Evolutionary conservation across 2,888 invertebrate species (phyloP).

Genomic region (Eretmocerus hayati): DNA sequence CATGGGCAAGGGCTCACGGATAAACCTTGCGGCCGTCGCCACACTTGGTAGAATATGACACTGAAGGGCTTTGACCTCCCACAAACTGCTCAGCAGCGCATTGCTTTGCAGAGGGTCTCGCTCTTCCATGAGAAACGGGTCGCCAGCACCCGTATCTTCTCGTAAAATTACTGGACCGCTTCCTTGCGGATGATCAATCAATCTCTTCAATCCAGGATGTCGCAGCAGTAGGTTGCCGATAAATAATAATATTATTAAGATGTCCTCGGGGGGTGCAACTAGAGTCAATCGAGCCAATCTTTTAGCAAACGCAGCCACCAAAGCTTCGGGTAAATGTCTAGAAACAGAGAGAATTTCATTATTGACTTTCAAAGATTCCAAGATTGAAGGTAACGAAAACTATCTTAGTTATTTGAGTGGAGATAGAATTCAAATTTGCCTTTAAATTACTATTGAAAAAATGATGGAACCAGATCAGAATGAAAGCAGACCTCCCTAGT

Average conservation of each 20-base stretch:
- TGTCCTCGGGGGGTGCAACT: conserved; percentile 74
- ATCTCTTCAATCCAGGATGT: conserved; percentile 73
- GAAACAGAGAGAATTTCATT: too few species aligned
- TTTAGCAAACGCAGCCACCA: conserved; percentile 92
- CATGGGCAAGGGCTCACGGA: conserved; percentile 59
- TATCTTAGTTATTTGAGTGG: too few species aligned
- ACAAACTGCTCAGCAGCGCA: conserved; percentile 83
- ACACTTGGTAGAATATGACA: conserved; percentile 67
- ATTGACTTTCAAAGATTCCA: background rate
- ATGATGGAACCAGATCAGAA: too few species aligned
- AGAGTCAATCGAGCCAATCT: conserved; percentile 76
- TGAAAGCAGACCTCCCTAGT: too few species aligned
- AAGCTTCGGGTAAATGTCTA: conserved; percentile 81
- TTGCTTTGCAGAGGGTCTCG: conserved; percentile 68
- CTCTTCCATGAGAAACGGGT: conserved; percentile 83
- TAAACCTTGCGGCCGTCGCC: conserved; percentile 64
- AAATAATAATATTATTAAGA: conserved; percentile 69
- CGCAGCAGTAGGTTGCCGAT: conserved; percentile 78
- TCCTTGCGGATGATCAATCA: conserved; percentile 51
- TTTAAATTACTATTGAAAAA: background rate
- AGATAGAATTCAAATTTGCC: background rate
- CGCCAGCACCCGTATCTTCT: conserved; percentile 46
- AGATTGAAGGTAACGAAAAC: background rate
- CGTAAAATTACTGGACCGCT: conserved; percentile 35
- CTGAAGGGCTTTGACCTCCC: conserved; percentile 82